Evolutionary conservation across 2,113 vertebrate species (phyloP).

Genomic region (Halcyon malimbica): DNA sequence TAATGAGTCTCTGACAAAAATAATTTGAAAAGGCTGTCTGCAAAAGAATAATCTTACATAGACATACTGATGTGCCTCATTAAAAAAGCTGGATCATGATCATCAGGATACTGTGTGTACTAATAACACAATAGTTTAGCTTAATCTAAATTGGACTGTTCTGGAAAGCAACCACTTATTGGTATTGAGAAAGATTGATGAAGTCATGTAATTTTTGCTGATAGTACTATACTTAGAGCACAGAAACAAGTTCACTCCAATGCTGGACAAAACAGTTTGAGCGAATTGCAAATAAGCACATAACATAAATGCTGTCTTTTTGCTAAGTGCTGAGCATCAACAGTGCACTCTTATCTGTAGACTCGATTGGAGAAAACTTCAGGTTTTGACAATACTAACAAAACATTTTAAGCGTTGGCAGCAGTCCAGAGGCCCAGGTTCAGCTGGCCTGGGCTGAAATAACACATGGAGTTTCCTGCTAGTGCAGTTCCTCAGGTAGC

Average conservation of each 20-base stretch:
- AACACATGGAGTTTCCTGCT: rapidly evolving
- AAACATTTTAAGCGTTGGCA: neutral
- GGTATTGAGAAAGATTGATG: neutral
- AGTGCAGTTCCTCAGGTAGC: neutral
- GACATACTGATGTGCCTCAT: neutral
- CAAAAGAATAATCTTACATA: neutral
- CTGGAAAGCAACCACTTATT: constrained; percentile 40
- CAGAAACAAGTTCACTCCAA: neutral
- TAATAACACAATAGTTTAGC: neutral
- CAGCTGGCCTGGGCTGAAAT: neutral
- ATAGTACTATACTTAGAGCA: neutral
- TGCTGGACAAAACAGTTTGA: neutral
- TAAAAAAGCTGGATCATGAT: neutral
- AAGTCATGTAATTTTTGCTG: constrained; percentile 1
- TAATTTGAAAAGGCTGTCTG: neutral
- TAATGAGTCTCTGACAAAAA: neutral
- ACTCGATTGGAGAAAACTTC: neutral
- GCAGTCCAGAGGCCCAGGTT: neutral
- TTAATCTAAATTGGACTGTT: constrained; percentile 27
- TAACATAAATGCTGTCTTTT: neutral
- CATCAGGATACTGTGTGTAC: constrained; percentile 15
- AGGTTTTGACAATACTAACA: neutral
- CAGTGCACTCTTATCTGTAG: neutral
- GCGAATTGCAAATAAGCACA: neutral
- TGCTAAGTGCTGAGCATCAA: neutral